These are phyloP conservation scores for Anastrepha ludens DNA, from an alignment of 1,140 invertebrate genomes.

Conservation along the genomic window DNA sequence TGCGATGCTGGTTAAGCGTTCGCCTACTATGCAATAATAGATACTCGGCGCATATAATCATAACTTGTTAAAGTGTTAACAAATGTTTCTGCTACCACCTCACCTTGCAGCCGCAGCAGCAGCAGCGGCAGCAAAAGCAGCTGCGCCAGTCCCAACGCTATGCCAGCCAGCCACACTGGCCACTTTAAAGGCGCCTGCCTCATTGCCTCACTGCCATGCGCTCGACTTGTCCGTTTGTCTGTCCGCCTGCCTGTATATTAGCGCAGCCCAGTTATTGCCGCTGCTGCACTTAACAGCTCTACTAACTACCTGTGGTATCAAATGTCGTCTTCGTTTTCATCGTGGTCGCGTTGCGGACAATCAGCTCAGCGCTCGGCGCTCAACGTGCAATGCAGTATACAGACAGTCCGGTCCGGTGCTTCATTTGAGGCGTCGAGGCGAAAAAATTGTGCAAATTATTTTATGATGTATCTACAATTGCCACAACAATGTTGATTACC, in stretches of 20 bases:
- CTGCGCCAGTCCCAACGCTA: not conserved
- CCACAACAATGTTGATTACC: conserved; percentile 52
- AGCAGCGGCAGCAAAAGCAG: not conserved
- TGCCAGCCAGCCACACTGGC: not conserved
- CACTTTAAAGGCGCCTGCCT: conserved; percentile 1
- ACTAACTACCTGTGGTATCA: conserved; percentile 48
- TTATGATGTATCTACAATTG: conserved; percentile 53
- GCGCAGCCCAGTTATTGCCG: conserved; percentile 47
- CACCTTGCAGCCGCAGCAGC: conserved; percentile 54
- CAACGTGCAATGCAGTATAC: not conserved
- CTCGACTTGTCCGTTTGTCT: not conserved
- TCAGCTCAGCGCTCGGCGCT: not conserved
- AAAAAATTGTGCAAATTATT: conserved; percentile 53
- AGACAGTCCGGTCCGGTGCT: not conserved
- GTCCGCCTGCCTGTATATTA: not conserved
- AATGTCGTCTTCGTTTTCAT: conserved; percentile 52
- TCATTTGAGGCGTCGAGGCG: conserved; percentile 45
- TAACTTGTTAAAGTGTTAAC: conserved; percentile 73
- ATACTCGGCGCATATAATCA: conserved; percentile 60
- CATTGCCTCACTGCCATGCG: not conserved
- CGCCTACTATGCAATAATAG: conserved; percentile 54
- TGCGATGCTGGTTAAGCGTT: not conserved
- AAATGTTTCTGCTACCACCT: conserved; percentile 63
- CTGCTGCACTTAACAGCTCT: conserved; percentile 39
- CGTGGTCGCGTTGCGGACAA: conserved; percentile 4